Conservation (phyloP, 2,113 vertebrate genomes). For the Plecturocebus donacophilus region DNA sequence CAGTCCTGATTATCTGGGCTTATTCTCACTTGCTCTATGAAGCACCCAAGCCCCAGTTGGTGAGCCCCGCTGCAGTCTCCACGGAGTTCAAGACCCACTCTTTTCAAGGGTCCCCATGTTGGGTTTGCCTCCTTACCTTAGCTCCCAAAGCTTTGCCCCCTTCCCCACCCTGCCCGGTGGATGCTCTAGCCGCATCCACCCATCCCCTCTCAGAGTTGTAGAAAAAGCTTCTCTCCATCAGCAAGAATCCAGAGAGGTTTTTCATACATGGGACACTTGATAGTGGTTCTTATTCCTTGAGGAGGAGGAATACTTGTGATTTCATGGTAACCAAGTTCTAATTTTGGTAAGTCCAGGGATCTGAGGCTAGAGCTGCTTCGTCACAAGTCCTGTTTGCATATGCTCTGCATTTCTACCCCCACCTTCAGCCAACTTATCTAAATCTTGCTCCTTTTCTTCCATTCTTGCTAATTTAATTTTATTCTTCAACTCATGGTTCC, state of each 20-base stretch:
- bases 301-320: slow-evolving; percentile 7
- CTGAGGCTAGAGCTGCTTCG: neutral
- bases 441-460: slow-evolving; percentile 39
- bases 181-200: accelerated
- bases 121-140: neutral
- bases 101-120: neutral
- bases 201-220: neutral
- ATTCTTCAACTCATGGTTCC: slow-evolving; percentile 18
- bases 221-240: neutral
- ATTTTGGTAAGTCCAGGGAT: neutral
- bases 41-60: no score
- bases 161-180: accelerated
- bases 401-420: neutral
- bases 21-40: neutral
- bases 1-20: neutral
- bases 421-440: neutral
- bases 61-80: neutral
- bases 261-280: neutral
- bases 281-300: neutral
- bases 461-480: slow-evolving; percentile 8
- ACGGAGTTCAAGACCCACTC: neutral
- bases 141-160: neutral
- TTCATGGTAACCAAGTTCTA: slow-evolving; percentile 43
- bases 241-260: neutral
- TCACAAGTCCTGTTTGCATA: neutral